Conservation (phyloP, 2,113 vertebrate genomes). For the Sebastes schlegelii region DNA sequence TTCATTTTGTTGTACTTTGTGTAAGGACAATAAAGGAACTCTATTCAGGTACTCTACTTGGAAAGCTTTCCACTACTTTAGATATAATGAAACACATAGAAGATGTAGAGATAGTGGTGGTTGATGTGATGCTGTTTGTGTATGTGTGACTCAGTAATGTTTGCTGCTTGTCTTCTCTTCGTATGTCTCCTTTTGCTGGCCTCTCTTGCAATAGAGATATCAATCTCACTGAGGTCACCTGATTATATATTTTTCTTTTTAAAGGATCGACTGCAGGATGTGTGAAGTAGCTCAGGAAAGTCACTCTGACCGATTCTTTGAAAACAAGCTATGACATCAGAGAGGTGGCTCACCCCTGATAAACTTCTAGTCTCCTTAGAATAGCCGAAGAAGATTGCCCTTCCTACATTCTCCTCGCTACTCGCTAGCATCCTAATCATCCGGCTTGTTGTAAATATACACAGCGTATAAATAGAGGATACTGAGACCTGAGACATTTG, state of each 20-base stretch:
- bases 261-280: slow-evolving; percentile 21
- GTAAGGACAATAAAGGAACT: neutral
- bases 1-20: too few relatives aligned
- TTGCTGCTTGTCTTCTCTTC: neutral
- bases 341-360: slow-evolving; percentile 44
- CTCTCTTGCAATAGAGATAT: slow-evolving; percentile 3
- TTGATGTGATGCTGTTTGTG: neutral
- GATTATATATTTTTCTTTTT: neutral
- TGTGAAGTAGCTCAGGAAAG: slow-evolving; percentile 31
- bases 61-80: neutral
- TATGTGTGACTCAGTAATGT: neutral
- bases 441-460: slow-evolving; percentile 79
- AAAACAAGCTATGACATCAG: slow-evolving; percentile 50
- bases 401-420: slow-evolving; percentile 68
- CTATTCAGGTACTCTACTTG: neutral
- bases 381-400: slow-evolving; percentile 69
- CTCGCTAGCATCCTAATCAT: slow-evolving; percentile 78
- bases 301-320: slow-evolving; percentile 34
- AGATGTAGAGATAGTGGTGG: neutral
- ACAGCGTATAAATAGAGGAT: slow-evolving; percentile 83
- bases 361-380: slow-evolving; percentile 65
- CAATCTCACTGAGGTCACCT: neutral
- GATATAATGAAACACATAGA: neutral
- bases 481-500: slow-evolving; percentile 81
- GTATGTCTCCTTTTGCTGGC: neutral